Conservation (phyloP, 2,888 invertebrate species). For the Drosophila kuntzei region DNA sequence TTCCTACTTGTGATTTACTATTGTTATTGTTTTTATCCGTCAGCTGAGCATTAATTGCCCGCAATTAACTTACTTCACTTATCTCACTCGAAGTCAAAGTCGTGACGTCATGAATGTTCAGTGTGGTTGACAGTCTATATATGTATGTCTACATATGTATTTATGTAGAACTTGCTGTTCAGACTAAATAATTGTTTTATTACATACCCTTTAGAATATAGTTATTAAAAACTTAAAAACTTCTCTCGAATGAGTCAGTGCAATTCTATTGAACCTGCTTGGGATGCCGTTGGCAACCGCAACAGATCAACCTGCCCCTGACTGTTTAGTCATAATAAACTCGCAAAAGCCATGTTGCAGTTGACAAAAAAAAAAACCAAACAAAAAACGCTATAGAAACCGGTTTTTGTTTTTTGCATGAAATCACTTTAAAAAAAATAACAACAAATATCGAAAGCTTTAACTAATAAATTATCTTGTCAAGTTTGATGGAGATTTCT, state of each 20-base stretch:
- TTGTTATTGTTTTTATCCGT: conserved; percentile 40
- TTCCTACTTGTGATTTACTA: conserved; percentile 12
- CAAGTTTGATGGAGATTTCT: conserved; percentile 52
- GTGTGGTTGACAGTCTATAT: background rate
- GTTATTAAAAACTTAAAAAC: background rate
- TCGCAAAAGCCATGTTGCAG: conserved; percentile 28
- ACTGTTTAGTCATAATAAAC: conserved; percentile 28
- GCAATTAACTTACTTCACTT: conserved; percentile 49
- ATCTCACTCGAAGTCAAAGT: conserved; percentile 45
- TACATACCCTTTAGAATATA: conserved; percentile 6
- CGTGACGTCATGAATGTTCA: conserved; percentile 14
- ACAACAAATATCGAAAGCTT: conserved; percentile 47
- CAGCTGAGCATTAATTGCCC: conserved; percentile 48
- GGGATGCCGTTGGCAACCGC: conserved; percentile 40
- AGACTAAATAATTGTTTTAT: background rate
- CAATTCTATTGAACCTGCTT: conserved; percentile 44
- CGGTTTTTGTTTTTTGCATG: conserved; percentile 60
- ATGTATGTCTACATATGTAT: background rate
- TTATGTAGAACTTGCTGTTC: background rate
- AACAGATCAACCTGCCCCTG: conserved; percentile 12
- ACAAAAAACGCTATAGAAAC: conserved; percentile 37
- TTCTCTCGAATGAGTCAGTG: conserved; percentile 38
- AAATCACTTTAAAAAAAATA: conserved; percentile 47
- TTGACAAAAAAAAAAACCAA: conserved; percentile 35
- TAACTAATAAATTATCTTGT: conserved; percentile 56